These are phyloP conservation scores for Euclidia mi DNA, from an alignment of 2,888 invertebrate species.

Conservation along the genomic window DNA sequence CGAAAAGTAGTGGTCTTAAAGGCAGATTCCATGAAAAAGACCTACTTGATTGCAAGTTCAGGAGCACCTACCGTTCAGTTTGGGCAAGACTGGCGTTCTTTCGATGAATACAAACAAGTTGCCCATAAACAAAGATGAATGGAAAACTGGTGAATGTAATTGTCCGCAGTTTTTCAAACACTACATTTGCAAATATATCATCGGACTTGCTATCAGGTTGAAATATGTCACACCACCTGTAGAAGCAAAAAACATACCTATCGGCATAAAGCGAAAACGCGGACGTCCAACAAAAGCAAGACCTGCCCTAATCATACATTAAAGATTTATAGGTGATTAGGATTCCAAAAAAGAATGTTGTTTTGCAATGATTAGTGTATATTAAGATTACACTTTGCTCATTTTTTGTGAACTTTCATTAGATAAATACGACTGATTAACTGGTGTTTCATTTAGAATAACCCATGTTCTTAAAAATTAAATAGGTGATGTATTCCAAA, in stretches of 20 bases:
- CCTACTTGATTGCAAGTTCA: constrained; percentile 26
- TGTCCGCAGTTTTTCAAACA: constrained; percentile 35
- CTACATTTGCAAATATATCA: constrained; percentile 19
- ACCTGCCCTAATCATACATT: too few species aligned
- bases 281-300: too few species aligned
- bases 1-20: constrained; percentile 28
- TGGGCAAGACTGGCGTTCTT: constrained; percentile 27
- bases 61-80: constrained; percentile 21
- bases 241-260: too few species aligned
- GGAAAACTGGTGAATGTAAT: constrained; percentile 18
- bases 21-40: constrained; percentile 23
- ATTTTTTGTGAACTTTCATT: constrained; percentile 13
- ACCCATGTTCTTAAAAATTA: constrained; percentile 11
- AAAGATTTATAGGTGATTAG: too few species aligned
- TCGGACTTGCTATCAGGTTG: constrained; percentile 8
- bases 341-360: not conserved
- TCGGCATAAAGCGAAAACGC: too few species aligned
- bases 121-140: constrained; percentile 9
- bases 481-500: constrained; percentile 7
- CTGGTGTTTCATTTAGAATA: constrained; percentile 13
- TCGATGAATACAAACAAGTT: constrained; percentile 44
- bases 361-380: constrained; percentile 11
- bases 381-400: constrained; percentile 1
- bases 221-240: constrained; percentile 1
- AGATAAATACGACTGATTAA: constrained; percentile 14